A percentile compares a stretch with the other conserved stretches of the same genome.
Conservation (phyloP, 2,888 invertebrate genomes). For the Tiliacea aurago region DNA sequence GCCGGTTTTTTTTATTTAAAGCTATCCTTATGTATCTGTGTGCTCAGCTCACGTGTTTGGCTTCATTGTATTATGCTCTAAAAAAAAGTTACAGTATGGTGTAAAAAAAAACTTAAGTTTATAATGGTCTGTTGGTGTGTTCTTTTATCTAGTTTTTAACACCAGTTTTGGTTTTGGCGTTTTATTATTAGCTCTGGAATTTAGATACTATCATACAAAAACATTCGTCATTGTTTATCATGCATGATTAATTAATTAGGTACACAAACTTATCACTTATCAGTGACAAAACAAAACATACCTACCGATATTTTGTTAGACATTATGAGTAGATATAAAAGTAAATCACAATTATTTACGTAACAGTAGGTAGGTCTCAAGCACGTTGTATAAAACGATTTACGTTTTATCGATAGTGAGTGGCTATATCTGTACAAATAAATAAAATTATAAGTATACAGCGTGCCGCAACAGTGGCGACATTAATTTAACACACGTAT, state of each 20-base stretch:
- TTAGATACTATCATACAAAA: not conserved
- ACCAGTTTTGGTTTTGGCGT: not conserved
- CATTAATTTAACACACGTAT: no score
- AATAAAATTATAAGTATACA: no score
- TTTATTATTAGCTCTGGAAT: not conserved
- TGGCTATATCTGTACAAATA: not conserved
- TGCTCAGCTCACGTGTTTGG: no score
- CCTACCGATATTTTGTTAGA: not conserved
- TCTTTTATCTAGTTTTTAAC: not conserved
- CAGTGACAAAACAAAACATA: conserved; percentile 27
- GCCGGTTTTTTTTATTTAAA: no score
- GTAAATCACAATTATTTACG: not conserved
- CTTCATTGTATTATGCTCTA: no score
- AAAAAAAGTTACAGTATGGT: no score
- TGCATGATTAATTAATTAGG: conserved; percentile 6
- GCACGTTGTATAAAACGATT: conserved; percentile 34
- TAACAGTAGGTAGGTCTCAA: not conserved
- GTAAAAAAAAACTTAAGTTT: no score
- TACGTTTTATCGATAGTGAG: not conserved
- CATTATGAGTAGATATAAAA: not conserved
- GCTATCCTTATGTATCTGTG: no score
- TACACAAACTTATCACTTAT: not conserved
- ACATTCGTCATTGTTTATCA: conserved; percentile 32
- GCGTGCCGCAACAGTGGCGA: no score
- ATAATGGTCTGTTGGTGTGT: no score